Base-by-base conservation (phyloP, 1,140 invertebrate species). In the Oncopeltus fasciatus region DNA sequence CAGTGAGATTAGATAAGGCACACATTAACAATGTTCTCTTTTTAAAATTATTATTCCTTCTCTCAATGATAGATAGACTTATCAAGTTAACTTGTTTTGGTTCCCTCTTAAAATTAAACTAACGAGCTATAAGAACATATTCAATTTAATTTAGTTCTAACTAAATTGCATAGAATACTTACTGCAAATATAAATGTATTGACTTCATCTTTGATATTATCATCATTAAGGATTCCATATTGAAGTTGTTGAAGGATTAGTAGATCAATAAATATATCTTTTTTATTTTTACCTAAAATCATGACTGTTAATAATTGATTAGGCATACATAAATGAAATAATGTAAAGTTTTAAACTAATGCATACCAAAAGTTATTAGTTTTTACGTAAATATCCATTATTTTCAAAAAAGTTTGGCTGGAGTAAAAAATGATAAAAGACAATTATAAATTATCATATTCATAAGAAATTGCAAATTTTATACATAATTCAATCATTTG, bases 101-200 rank as follows among this genome's bases (percentile, higher is more conserved):
- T 33, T 2, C 31, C 27, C 8, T 5, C 38, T 56, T 21, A 61
- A 27, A 53, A 33, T n/a, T 61, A 4, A 24, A 29, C 16, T 5
- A 46, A 26, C 18, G 27, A 16, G 2, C 21, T 61, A 14, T 49
- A 47, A 1, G 2, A n/a, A 2, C 29, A 38, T 49, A 9, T 28
- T 8, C 2, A n/a, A n/a, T n/a, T n/a, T n/a, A n/a, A n/a, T n/a
- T n/a, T n/a, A n/a, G n/a, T n/a, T n/a, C n/a, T n/a, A n/a, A n/a
- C n/a, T n/a, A n/a, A n/a, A n/a, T n/a, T 60, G 18, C 49, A 26
- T 3, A 14, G 51, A 59, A 51, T 21, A 60, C 66, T 78, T 26
- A 83, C 82, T 74, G 79, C 79, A 69, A 81, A 81, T 74, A 81
- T 78, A 62, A 82, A 82, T 1, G 80, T 81, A 60, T 80, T 77